These are phyloP conservation scores for Stenchaetothrips biformis DNA, from an alignment of 2,888 invertebrate species.

Conservation along the genomic window DNA sequence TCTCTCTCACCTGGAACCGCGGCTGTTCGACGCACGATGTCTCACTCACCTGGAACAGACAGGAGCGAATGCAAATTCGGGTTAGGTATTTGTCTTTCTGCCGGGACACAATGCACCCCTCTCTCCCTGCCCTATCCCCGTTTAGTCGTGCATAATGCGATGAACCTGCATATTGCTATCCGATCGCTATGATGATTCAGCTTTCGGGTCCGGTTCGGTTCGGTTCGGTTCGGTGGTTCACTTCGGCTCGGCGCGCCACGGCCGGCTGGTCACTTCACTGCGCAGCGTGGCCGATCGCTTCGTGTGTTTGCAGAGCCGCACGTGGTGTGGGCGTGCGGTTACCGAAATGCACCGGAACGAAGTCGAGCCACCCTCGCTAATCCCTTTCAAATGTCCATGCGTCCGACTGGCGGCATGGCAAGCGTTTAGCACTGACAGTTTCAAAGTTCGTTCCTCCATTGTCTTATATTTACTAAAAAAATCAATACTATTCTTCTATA, in stretches of 20 bases:
- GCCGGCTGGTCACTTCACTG: neutral
- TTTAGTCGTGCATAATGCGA: neutral
- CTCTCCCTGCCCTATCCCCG: neutral
- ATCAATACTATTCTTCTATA: too few relatives aligned
- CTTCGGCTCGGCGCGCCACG: neutral
- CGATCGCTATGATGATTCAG: neutral
- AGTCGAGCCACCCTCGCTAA: neutral
- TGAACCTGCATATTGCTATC: neutral
- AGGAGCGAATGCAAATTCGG: too few relatives aligned
- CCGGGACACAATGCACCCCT: neutral
- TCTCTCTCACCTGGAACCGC: too few relatives aligned
- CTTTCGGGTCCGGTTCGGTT: neutral
- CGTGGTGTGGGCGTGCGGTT: neutral
- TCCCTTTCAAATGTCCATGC: neutral
- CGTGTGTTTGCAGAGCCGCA: neutral
- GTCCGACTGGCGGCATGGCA: too few relatives aligned
- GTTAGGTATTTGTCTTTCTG: too few relatives aligned
- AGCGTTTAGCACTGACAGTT: too few relatives aligned
- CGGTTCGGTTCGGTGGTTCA: neutral
- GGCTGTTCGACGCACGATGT: too few relatives aligned
- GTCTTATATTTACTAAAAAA: too few relatives aligned
- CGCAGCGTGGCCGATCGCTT: constrained; percentile 15
- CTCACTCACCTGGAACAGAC: too few relatives aligned
- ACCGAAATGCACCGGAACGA: neutral
- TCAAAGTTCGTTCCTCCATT: too few relatives aligned